phyloP scores from a whole-genome alignment of 64 coral and sea anemone genomes.

The Stichodactyla mertensii region DNA sequence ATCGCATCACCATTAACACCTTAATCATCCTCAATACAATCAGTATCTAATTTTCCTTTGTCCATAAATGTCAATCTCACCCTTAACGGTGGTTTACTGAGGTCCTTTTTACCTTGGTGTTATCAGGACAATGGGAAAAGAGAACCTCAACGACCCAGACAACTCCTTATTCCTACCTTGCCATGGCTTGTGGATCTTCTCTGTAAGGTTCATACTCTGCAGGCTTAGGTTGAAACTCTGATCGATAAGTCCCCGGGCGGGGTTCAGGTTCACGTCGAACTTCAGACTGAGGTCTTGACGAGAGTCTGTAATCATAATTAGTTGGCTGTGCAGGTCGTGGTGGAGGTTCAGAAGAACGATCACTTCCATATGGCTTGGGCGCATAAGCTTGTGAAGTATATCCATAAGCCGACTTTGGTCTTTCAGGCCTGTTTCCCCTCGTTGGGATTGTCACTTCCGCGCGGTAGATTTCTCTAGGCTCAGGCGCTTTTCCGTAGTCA shows the following conservation, averaged over 20 bases:
- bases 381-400: conserved; percentile 50
- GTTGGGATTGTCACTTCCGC: conserved; percentile 71
- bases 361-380: conserved; percentile 54
- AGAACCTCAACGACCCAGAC: neutral
- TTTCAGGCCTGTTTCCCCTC: conserved; percentile 54
- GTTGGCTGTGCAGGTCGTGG: conserved; percentile 31
- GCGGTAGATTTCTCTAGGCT: conserved; percentile 39
- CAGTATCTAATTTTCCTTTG: neutral
- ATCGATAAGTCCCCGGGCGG: conserved; percentile 55
- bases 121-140: too few relatives aligned
- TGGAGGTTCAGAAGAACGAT: conserved; percentile 7
- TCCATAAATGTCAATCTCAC: neutral
- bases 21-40: neutral
- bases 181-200: conserved; percentile 35
- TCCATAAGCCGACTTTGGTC: conserved; percentile 44
- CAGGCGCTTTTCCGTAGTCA: conserved; percentile 17
- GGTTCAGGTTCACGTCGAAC: conserved; percentile 46
- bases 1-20: neutral
- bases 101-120: neutral
- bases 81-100: neutral
- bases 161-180: conserved; percentile 22
- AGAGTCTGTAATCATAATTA: conserved; percentile 48
- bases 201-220: conserved; percentile 18
- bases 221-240: conserved; percentile 39
- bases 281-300: conserved; percentile 34